A percentile compares a stretch with the other conserved stretches of the same genome.
Conservation (phyloP, 37 sponge, comb jelly and placozoan species). For the Lycopodina hypogea region DNA sequence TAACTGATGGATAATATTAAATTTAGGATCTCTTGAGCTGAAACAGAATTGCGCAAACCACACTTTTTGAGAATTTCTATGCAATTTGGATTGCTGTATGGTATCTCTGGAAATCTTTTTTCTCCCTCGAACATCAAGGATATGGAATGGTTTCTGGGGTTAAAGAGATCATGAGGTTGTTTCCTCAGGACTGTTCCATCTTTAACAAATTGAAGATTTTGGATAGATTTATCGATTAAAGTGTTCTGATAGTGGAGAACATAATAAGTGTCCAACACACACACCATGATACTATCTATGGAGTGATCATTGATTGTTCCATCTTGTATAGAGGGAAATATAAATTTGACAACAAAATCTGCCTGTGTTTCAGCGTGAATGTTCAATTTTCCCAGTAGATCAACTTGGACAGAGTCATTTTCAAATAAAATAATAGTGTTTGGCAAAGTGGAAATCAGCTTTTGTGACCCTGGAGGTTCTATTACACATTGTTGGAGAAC, state of each 20-base stretch:
- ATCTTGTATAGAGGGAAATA: conserved; percentile 26
- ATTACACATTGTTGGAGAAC: conserved; percentile 2
- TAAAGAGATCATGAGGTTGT: background rate
- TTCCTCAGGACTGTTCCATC: background rate
- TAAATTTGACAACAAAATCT: conserved; percentile 1
- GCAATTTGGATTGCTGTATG: conserved; percentile 7
- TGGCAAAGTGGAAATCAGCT: conserved; percentile 5
- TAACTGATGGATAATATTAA: conserved; percentile 24
- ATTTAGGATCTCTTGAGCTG: conserved; percentile 29
- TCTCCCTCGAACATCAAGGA: conserved; percentile 28
- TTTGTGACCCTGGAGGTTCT: conserved; percentile 5
- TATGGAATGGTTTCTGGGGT: conserved; percentile 14
- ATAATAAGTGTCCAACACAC: conserved; percentile 22
- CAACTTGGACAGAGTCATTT: background rate
- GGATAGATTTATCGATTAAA: background rate
- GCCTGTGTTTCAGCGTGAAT: conserved; percentile 4
- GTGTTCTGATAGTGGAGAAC: background rate
- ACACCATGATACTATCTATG: conserved; percentile 13
- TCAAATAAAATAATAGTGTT: conserved; percentile 13
- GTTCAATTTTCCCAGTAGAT: conserved; percentile 10
- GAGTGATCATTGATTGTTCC: background rate
- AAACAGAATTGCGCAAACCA: conserved; percentile 18
- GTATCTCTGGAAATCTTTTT: conserved; percentile 40
- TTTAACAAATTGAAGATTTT: conserved; percentile 18
- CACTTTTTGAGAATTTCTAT: conserved; percentile 1